Percentiles rank a stretch among this genome's conserved stretches.
These are phyloP conservation scores for Ophion ventricosus DNA, from an alignment of 2,888 invertebrate species.

Conservation along the genomic window DNA sequence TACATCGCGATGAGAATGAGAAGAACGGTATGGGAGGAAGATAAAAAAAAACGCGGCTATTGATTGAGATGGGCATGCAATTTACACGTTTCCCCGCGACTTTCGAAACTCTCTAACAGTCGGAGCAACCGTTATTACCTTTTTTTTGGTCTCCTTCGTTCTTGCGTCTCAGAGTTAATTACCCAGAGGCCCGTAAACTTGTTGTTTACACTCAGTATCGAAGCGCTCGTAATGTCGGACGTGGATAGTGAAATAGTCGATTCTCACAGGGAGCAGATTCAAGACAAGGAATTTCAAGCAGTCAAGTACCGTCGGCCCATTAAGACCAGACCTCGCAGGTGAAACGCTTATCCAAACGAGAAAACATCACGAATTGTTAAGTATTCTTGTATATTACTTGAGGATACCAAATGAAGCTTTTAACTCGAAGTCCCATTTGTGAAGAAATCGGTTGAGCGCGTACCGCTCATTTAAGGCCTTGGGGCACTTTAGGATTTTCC, in stretches of 20 bases:
- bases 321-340: slow-evolving; percentile 35
- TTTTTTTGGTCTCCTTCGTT: slow-evolving; percentile 15
- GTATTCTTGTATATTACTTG: neutral
- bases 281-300: slow-evolving; percentile 33
- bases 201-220: neutral
- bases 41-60: slow-evolving; percentile 44
- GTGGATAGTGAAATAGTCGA: slow-evolving; percentile 7
- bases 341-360: neutral
- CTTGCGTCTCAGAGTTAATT: neutral
- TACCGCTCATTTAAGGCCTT: too few relatives aligned
- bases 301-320: slow-evolving; percentile 39
- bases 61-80: slow-evolving; percentile 50
- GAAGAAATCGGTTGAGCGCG: too few relatives aligned
- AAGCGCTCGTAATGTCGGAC: slow-evolving; percentile 2
- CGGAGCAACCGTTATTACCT: slow-evolving; percentile 25
- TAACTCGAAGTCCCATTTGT: neutral
- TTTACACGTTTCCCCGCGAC: slow-evolving; percentile 40
- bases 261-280: slow-evolving; percentile 32
- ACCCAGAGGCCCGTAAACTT: neutral
- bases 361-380: neutral
- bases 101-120: slow-evolving; percentile 33
- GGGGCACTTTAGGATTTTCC: too few relatives aligned
- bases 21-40: neutral
- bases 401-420: neutral
- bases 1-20: slow-evolving; percentile 13